Evolutionary conservation across 2,797 vertebrate species (phyloP), one percentile per base, ranked within the genome.

Genomic region (Muscicapa striata): DNA sequence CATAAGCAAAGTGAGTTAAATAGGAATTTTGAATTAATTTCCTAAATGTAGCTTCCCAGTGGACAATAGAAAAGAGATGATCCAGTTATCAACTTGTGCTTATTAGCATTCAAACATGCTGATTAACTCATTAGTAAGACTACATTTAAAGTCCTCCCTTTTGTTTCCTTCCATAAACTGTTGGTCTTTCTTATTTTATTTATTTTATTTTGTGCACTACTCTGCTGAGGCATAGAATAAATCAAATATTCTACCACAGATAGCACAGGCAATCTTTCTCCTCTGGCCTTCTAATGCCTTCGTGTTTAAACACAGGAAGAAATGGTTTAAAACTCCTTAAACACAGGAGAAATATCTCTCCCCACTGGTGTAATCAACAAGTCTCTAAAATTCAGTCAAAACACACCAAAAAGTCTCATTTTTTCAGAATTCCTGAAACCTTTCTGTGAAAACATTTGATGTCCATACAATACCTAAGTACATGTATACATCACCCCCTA

Each of bases 101-200:
- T 79, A 94, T 96, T 97, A 92, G 57, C 63, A 43, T 94, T 92
- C 93, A 91, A 73, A 89, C 84, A 70, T 87, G 87, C 59, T 91
- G 87, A 96, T 96, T 96, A 97, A 94, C 68, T 96, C 90, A 96
- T 95, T 97, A 95, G 91, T 32, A 73, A 95, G 64, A 80, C 54
- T 94, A 77, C 83, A 83, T 89, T 73, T 73, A 52, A 93, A 88
- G n/a, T 84, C 58, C 1, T 45, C 76, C 55, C 59, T 91, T 91
- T 95, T 94, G 58, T 93, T 95, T 96, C 59, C 61, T 82, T 72
- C 78, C 85, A 38, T 67, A 84, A 88, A 92, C 75, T 85, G 51
- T 63, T 81, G 34, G 63, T 82, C 78, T 94, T 84, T 51, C 36
- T 45, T 40, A 40, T 40, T 40, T 40, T 40, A 40, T 40, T 51